A percentile compares a stretch with the other conserved stretches of the same genome.
phyloP scores from a whole-genome alignment of 2,888 invertebrate species.

The Malthinus flaveolus region DNA sequence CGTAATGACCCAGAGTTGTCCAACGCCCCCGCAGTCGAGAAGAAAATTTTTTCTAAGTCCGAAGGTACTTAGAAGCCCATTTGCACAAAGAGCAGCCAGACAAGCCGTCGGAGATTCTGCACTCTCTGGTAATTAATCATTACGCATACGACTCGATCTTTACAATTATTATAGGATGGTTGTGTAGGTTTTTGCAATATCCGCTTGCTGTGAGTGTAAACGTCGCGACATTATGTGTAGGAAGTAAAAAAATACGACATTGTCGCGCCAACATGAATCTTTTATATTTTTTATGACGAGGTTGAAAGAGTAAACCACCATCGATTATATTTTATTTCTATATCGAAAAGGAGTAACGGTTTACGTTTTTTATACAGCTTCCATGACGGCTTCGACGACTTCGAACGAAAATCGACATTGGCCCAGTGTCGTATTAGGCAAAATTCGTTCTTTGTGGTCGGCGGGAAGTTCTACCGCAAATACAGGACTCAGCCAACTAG shows the following conservation, averaged over 20 bases:
- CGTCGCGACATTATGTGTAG: conserved; percentile 24
- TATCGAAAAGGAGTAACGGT: not conserved
- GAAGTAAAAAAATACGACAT: conserved; percentile 19
- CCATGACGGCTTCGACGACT: conserved; percentile 51
- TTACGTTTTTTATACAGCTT: conserved; percentile 15
- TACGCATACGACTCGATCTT: conserved; percentile 18
- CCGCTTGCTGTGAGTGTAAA: conserved; percentile 20
- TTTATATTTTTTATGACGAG: not conserved
- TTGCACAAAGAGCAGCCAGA: conserved; percentile 59
- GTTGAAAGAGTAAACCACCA: no score
- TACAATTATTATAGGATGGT: conserved; percentile 21
- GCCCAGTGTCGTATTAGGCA: conserved; percentile 81
- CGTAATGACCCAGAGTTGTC: conserved; percentile 74
- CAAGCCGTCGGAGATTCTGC: conserved; percentile 63
- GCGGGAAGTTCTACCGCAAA: conserved; percentile 74
- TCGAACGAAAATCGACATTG: conserved; percentile 63
- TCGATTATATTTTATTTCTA: not conserved
- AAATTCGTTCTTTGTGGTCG: conserved; percentile 87
- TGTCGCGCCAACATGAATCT: conserved; percentile 12
- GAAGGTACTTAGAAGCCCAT: conserved; percentile 78
- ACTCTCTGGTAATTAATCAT: conserved; percentile 66
- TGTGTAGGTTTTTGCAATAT: conserved; percentile 34
- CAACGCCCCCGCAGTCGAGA: conserved; percentile 76
- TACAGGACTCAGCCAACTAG: conserved; percentile 79
- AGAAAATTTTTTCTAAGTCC: conserved; percentile 83